Evolutionary conservation across 2,113 vertebrate species (phyloP).

Genomic region (Prunella fulvescens): DNA sequence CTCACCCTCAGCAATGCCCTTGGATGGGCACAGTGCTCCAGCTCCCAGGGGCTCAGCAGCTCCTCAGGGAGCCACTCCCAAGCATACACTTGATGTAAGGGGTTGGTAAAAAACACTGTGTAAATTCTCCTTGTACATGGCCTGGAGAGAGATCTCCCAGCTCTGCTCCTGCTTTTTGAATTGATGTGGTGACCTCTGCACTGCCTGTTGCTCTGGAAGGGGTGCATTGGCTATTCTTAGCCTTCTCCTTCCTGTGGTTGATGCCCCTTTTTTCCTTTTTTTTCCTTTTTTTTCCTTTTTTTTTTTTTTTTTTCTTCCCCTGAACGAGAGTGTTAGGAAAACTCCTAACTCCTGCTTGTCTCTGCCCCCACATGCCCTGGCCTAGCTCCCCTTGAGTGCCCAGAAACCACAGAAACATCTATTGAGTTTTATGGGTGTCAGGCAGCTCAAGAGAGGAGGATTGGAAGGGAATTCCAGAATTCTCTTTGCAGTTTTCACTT

Average conservation of each 20-base stretch:
- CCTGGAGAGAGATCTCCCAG: background rate
- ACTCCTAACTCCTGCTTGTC: background rate
- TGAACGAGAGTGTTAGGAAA: background rate
- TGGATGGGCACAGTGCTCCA: fast-evolving
- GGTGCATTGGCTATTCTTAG: background rate
- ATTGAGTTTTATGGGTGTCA: background rate
- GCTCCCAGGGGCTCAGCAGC: fast-evolving
- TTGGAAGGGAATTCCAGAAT: background rate
- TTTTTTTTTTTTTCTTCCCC: fast-evolving
- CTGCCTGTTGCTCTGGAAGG: background rate
- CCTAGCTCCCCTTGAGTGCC: background rate
- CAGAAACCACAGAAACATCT: background rate
- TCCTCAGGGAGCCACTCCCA: fast-evolving
- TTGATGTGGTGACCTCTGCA: background rate
- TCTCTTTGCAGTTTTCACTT: background rate
- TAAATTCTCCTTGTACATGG: fast-evolving
- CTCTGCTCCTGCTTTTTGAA: background rate
- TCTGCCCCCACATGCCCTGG: background rate
- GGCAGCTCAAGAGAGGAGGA: background rate
- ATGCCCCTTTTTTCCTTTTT: fast-evolving
- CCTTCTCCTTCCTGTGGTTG: background rate
- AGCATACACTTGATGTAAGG: fast-evolving
- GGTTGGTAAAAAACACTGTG: background rate
- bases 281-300: fast-evolving
- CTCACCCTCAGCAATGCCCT: background rate